phyloP scores from a whole-genome alignment of 2,888 invertebrate species.

The Habrosyne pyritoides region DNA sequence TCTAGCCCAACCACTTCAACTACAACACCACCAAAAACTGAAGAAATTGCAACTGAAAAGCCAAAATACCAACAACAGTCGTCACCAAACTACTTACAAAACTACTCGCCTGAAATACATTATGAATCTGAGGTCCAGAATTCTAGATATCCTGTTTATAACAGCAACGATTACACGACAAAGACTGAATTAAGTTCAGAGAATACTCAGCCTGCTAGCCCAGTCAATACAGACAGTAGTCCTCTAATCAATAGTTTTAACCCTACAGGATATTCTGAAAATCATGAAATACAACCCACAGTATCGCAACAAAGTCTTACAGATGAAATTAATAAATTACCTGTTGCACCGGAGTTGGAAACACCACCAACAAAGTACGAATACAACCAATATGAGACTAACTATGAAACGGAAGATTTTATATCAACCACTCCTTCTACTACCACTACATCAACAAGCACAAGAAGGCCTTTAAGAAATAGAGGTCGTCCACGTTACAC shows the following conservation, averaged over 20 bases:
- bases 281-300: constrained; percentile 45
- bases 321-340: constrained; percentile 42
- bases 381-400: constrained; percentile 55
- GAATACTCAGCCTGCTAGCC: constrained; percentile 28
- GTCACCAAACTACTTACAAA: constrained; percentile 62
- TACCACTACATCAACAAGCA: constrained; percentile 64
- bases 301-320: constrained; percentile 40
- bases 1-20: constrained; percentile 29
- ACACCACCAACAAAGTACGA: constrained; percentile 44
- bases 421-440: constrained; percentile 48
- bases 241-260: constrained; percentile 24
- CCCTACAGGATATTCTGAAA: constrained; percentile 43
- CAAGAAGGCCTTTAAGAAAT: constrained; percentile 57
- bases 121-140: constrained; percentile 62
- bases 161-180: constrained; percentile 52
- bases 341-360: constrained; percentile 41
- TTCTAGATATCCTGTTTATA: constrained; percentile 57
- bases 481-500: constrained; percentile 74
- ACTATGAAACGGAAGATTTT: constrained; percentile 46
- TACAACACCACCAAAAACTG: constrained; percentile 39
- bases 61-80: constrained; percentile 53
- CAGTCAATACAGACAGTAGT: constrained; percentile 26
- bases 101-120: constrained; percentile 71
- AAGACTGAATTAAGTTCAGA: constrained; percentile 48
- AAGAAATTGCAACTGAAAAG: constrained; percentile 54